A percentile compares a stretch with the other conserved stretches of the same genome.
Conservation (phyloP, 2,888 invertebrate genomes). For the Lottia gigantea region DNA sequence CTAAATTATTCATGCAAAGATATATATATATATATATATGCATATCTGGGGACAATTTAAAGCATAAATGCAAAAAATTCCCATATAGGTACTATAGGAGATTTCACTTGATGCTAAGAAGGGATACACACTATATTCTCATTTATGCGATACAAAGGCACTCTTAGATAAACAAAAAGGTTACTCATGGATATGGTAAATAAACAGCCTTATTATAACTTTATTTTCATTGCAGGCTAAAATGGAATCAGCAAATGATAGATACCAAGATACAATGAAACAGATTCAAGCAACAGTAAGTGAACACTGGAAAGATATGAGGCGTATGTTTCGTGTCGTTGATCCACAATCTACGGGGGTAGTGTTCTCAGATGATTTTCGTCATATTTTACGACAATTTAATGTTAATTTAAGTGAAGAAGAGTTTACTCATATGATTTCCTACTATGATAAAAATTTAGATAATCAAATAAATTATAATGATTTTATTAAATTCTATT, state of each 20-base stretch:
- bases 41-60: too few species aligned
- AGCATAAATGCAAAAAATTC: too few species aligned
- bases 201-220: too few species aligned
- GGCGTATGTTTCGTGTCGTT: constrained; percentile 49
- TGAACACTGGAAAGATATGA: constrained; percentile 65
- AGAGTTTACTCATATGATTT: constrained; percentile 61
- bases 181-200: too few species aligned
- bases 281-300: constrained; percentile 53
- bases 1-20: too few species aligned
- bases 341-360: constrained; percentile 49
- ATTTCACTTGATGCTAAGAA: too few species aligned
- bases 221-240: too few species aligned
- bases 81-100: too few species aligned
- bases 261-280: constrained; percentile 43
- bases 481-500: constrained; percentile 59
- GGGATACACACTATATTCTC: too few species aligned
- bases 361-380: constrained; percentile 54
- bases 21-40: too few species aligned
- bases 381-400: constrained; percentile 55
- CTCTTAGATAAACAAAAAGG: constrained; percentile 10
- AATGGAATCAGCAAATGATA: neutral
- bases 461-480: constrained; percentile 61
- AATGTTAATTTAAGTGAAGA: constrained; percentile 62
- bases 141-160: too few species aligned
- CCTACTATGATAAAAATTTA: constrained; percentile 56